These are phyloP conservation scores for Sturnira hondurensis DNA, from an alignment of 2,113 vertebrate species.

Conservation along the genomic window DNA sequence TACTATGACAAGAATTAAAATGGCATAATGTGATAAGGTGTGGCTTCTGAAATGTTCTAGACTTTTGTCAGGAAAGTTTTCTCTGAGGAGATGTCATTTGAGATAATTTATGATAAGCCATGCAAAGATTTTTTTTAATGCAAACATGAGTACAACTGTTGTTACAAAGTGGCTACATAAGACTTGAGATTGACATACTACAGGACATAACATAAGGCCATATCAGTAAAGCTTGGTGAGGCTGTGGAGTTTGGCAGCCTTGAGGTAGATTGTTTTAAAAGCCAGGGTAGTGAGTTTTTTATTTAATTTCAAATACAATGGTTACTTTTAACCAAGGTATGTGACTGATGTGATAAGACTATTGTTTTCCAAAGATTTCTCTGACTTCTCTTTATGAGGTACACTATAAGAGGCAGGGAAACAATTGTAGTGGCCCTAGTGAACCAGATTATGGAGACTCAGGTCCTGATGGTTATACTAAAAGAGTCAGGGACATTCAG, in stretches of 20 bases:
- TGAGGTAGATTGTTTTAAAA: background rate
- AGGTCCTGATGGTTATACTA: background rate
- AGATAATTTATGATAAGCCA: background rate
- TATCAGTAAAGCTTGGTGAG: background rate
- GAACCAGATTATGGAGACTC: background rate
- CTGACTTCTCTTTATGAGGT: background rate
- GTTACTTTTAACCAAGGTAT: background rate
- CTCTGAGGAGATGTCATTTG: background rate
- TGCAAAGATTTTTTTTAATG: background rate
- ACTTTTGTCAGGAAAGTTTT: background rate
- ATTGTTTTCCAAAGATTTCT: background rate
- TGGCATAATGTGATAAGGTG: background rate
- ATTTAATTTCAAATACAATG: background rate
- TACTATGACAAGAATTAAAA: background rate
- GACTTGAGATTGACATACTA: background rate
- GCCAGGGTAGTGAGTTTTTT: background rate
- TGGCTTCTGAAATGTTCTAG: background rate
- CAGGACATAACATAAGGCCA: background rate
- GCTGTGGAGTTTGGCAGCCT: background rate
- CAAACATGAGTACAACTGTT: background rate
- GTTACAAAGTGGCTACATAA: background rate
- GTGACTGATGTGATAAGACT: background rate
- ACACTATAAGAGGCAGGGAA: background rate
- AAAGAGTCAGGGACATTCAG: background rate
- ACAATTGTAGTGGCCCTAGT: background rate